Percentiles rank a stretch among this genome's conserved stretches.
Evolutionary conservation across 2,888 invertebrate species (phyloP).

Genomic region (Lasioglossum pauxillum): DNA sequence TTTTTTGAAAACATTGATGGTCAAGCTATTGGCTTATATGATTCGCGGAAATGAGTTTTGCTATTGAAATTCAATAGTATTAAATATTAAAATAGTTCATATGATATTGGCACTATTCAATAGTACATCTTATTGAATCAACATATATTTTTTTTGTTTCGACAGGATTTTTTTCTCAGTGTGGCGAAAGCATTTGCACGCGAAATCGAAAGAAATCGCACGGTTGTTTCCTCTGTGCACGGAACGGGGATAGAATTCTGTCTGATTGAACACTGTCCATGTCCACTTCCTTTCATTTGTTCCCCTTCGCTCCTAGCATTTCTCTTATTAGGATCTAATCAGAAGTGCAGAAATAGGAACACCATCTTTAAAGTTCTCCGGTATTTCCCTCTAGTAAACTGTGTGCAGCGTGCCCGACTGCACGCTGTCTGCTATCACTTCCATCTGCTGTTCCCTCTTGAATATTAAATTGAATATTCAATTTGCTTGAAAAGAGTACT

Average conservation of each 20-base stretch:
- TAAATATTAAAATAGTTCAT: too few species aligned
- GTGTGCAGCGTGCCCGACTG: background rate
- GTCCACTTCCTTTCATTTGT: background rate
- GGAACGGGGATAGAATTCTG: background rate
- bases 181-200: background rate
- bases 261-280: background rate
- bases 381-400: background rate
- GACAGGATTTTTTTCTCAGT: too few species aligned
- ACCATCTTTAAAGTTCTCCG: background rate
- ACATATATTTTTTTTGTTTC: too few species aligned
- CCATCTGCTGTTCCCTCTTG: background rate
- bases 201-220: background rate
- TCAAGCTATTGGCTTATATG: too few species aligned
- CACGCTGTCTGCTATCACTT: background rate
- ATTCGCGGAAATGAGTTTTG: too few species aligned
- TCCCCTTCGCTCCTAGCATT: background rate
- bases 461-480: background rate
- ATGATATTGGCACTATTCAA: too few species aligned
- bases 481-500: background rate
- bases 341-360: background rate
- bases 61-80: too few species aligned
- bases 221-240: background rate
- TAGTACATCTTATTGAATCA: too few species aligned
- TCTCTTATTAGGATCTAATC: background rate
- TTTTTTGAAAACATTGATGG: too few species aligned